phyloP scores from a whole-genome alignment of 2,888 invertebrate genomes.

The Epistrophella euchroma region DNA sequence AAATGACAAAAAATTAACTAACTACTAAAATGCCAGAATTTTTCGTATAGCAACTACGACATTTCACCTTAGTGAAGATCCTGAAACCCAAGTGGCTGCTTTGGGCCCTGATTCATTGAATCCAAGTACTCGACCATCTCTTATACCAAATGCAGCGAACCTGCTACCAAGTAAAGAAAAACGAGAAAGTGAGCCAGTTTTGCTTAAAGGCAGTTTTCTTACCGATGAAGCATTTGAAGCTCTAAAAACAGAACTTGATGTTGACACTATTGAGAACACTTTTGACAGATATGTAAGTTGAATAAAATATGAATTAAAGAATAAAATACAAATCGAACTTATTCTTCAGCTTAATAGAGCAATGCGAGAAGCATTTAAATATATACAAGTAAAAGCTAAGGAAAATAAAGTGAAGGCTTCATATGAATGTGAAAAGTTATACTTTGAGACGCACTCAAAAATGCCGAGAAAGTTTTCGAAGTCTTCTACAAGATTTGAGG shows the following conservation, averaged over 20 bases:
- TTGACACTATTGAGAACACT: constrained; percentile 83
- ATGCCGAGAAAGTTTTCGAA: constrained; percentile 91
- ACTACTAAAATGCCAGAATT: no score
- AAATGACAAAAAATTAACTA: no score
- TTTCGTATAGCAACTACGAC: constrained; percentile 78
- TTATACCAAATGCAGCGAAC: constrained; percentile 84
- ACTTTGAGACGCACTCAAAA: constrained; percentile 81
- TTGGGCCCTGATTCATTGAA: constrained; percentile 88
- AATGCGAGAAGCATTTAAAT: constrained; percentile 82
- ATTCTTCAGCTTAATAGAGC: constrained; percentile 81
- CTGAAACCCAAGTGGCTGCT: constrained; percentile 89
- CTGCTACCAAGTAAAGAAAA: constrained; percentile 80
- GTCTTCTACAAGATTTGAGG: constrained; percentile 89
- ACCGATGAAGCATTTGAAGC: constrained; percentile 82
- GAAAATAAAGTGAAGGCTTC: constrained; percentile 4
- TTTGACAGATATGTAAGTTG: constrained; percentile 82
- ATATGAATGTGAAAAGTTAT: constrained; percentile 77
- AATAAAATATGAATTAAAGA: neutral
- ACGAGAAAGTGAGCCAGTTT: constrained; percentile 81
- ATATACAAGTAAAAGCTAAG: constrained; percentile 78
- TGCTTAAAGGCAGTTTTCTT: constrained; percentile 83
- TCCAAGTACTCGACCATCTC: constrained; percentile 88
- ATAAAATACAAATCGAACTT: neutral
- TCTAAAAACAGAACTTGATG: constrained; percentile 81
- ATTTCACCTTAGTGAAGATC: constrained; percentile 85